Conservation (phyloP, 2,113 vertebrate genomes). For the Calyptomena viridis region DNA sequence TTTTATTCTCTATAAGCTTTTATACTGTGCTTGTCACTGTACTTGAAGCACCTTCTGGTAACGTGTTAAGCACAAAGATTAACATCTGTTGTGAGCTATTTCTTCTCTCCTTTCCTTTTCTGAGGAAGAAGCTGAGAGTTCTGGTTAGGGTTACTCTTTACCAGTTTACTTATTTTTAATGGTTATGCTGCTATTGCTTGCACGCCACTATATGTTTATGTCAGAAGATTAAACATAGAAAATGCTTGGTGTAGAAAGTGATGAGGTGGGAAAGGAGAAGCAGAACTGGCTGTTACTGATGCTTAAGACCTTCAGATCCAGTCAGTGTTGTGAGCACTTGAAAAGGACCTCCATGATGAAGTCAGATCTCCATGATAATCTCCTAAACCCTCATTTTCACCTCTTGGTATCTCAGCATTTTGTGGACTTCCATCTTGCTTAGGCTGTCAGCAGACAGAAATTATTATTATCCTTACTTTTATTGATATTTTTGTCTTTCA, state of each 20-base stretch:
- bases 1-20: neutral
- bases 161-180: neutral
- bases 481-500: neutral
- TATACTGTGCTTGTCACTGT: neutral
- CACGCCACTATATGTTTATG: neutral
- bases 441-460: neutral
- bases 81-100: constrained; percentile 5
- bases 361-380: neutral
- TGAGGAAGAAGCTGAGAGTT: neutral
- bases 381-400: neutral
- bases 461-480: neutral
- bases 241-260: neutral
- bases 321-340: neutral
- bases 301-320: neutral
- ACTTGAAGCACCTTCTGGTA: neutral
- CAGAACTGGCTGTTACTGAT: neutral
- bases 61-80: neutral
- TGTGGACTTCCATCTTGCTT: neutral
- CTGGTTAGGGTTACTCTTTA: neutral
- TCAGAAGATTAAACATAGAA: neutral
- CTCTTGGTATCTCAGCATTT: neutral
- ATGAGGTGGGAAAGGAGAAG: neutral
- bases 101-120: neutral
- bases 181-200: neutral
- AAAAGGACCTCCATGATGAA: neutral